Percentiles rank a stretch among this genome's conserved stretches.
These are phyloP conservation scores for Microtus richardsoni DNA, from an alignment of 2,113 vertebrate species.

Conservation along the genomic window DNA sequence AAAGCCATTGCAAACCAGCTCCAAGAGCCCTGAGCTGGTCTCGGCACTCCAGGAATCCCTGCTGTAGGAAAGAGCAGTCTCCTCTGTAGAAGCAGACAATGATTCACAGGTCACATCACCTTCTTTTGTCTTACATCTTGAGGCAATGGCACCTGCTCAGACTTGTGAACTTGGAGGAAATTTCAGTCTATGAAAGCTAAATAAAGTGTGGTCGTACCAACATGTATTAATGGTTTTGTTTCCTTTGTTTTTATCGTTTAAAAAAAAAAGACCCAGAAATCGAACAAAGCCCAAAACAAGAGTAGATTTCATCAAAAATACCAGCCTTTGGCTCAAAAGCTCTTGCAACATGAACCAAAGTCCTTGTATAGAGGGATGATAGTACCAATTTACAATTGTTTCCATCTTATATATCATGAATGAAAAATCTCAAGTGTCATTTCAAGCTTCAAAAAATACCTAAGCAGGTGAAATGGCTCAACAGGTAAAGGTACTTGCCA, in stretches of 20 bases:
- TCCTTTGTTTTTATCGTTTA: not conserved
- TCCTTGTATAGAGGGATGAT: too few species aligned
- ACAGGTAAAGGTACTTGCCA: not conserved
- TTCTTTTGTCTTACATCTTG: not conserved
- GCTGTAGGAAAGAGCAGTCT: not conserved
- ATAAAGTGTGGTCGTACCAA: not conserved
- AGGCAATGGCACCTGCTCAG: not conserved
- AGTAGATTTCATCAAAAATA: constrained; percentile 83
- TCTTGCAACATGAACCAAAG: not conserved
- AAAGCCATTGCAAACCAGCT: not conserved
- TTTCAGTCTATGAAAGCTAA: not conserved
- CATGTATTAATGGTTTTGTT: too few species aligned
- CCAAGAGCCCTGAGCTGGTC: not conserved
- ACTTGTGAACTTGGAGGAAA: not conserved
- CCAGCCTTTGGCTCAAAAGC: not conserved
- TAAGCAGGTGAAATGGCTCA: not conserved
- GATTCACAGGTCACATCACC: not conserved
- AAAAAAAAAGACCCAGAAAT: not conserved
- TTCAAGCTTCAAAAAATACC: not conserved
- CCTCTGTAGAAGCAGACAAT: not conserved
- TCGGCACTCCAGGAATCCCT: not conserved
- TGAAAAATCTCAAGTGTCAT: not conserved
- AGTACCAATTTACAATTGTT: not conserved
- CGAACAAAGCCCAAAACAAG: not conserved
- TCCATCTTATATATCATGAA: not conserved